Conservation (phyloP, 2,888 invertebrate genomes). For the Melanostoma mellinum region DNA sequence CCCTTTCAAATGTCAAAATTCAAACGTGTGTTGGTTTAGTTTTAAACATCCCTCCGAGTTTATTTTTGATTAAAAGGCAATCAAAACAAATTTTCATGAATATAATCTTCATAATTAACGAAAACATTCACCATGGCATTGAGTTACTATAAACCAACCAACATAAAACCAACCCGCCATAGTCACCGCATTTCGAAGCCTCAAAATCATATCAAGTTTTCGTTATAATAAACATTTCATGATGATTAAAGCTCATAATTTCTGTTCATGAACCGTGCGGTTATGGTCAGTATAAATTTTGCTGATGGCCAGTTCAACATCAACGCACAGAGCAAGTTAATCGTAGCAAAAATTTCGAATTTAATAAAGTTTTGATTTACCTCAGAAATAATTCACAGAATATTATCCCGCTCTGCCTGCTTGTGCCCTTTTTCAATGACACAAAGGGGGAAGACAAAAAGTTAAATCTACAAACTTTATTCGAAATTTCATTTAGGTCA, state of each 20-base stretch:
- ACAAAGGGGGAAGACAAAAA: too few relatives aligned
- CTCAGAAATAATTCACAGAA: neutral
- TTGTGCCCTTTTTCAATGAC: neutral
- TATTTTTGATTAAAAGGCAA: too few relatives aligned
- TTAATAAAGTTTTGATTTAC: neutral
- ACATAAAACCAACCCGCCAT: too few relatives aligned
- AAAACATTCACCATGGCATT: too few relatives aligned
- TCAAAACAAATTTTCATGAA: too few relatives aligned
- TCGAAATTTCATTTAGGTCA: conserved; percentile 30
- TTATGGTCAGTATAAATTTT: conserved; percentile 36
- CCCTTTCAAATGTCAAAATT: too few relatives aligned
- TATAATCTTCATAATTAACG: too few relatives aligned
- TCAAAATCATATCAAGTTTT: neutral
- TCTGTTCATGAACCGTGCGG: conserved; percentile 40
- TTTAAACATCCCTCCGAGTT: too few relatives aligned
- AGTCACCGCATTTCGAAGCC: conserved; percentile 3
- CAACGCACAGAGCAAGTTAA: neutral
- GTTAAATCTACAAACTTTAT: too few relatives aligned
- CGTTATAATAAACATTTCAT: conserved; percentile 16
- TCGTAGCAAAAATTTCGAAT: neutral
- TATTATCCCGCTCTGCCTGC: neutral
- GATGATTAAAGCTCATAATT: conserved; percentile 31
- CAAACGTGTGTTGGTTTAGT: too few relatives aligned
- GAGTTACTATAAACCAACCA: too few relatives aligned
- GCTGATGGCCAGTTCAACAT: neutral